Percentiles rank a stretch among this genome's conserved stretches.
These are phyloP conservation scores for Silurus asotus DNA, from an alignment of 2,113 vertebrate genomes.

Conservation along the genomic window DNA sequence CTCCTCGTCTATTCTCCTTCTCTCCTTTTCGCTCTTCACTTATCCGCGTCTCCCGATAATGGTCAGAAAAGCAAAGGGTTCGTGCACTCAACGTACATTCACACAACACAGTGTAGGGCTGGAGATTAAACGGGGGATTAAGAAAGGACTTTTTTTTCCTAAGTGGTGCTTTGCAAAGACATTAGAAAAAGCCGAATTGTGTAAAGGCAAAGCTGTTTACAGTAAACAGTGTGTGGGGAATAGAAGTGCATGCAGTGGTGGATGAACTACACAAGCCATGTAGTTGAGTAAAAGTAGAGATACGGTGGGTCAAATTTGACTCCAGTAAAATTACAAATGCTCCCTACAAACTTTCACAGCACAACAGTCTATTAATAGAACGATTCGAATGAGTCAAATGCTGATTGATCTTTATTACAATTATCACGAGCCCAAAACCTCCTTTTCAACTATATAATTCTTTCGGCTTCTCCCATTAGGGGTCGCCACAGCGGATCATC, in stretches of 20 bases:
- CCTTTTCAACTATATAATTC: too few species aligned
- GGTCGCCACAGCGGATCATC: too few species aligned
- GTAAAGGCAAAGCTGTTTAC: slow-evolving; percentile 23
- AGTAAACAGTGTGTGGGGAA: slow-evolving; percentile 11
- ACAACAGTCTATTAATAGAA: too few species aligned
- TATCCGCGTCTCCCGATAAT: neutral
- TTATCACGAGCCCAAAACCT: too few species aligned
- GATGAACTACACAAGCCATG: too few species aligned
- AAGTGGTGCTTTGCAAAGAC: neutral
- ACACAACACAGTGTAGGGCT: neutral
- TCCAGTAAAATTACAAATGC: too few species aligned
- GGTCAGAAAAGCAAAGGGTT: slow-evolving; percentile 3
- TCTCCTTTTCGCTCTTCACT: neutral
- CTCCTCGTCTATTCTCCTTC: neutral
- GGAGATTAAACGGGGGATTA: neutral
- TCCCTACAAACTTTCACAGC: too few species aligned
- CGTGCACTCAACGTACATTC: slow-evolving; percentile 8
- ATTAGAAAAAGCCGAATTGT: slow-evolving; percentile 33
- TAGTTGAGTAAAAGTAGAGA: too few species aligned
- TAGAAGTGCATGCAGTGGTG: neutral
- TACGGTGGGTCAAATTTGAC: too few species aligned
- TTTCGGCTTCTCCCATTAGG: too few species aligned
- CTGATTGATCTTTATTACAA: too few species aligned
- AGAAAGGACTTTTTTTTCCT: neutral
- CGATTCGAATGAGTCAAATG: too few species aligned